Conservation (phyloP, 2,888 invertebrate genomes). For the Drosophila mayaguana region DNA sequence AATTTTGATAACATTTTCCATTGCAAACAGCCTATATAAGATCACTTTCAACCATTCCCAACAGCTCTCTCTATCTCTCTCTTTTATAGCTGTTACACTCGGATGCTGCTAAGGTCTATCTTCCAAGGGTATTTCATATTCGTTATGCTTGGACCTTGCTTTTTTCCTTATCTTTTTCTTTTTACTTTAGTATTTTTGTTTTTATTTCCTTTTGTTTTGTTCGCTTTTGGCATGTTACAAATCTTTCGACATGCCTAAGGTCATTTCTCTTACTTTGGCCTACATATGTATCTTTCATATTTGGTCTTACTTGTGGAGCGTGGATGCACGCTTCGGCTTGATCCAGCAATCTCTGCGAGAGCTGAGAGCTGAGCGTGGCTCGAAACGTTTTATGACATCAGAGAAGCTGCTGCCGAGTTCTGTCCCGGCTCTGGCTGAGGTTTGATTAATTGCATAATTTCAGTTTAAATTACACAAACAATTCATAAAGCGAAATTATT, state of each 20-base stretch:
- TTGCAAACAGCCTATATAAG: neutral
- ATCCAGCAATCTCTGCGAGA: neutral
- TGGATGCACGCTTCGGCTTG: slow-evolving; percentile 39
- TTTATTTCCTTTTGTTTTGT: slow-evolving; percentile 20
- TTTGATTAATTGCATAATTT: slow-evolving; percentile 67
- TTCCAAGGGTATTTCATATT: neutral
- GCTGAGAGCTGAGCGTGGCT: neutral
- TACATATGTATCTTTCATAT: slow-evolving; percentile 49
- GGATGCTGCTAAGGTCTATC: neutral
- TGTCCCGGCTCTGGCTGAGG: slow-evolving; percentile 1
- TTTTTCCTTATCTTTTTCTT: neutral
- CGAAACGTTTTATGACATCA: slow-evolving; percentile 55
- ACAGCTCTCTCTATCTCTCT: neutral
- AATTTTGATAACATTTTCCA: no score
- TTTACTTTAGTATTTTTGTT: neutral
- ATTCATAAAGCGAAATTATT: slow-evolving; percentile 49
- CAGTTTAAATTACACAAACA: slow-evolving; percentile 56
- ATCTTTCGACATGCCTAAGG: slow-evolving; percentile 64
- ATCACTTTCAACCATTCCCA: neutral
- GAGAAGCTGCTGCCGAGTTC: slow-evolving; percentile 25
- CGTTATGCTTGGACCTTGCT: neutral
- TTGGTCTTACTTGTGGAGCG: slow-evolving; percentile 28
- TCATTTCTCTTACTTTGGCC: slow-evolving; percentile 69
- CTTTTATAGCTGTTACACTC: neutral
- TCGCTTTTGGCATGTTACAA: slow-evolving; percentile 51